A percentile compares a stretch with the other conserved stretches of the same genome.
phyloP scores from a whole-genome alignment of 1,140 invertebrate genomes.

The Drosophila repletoides region DNA sequence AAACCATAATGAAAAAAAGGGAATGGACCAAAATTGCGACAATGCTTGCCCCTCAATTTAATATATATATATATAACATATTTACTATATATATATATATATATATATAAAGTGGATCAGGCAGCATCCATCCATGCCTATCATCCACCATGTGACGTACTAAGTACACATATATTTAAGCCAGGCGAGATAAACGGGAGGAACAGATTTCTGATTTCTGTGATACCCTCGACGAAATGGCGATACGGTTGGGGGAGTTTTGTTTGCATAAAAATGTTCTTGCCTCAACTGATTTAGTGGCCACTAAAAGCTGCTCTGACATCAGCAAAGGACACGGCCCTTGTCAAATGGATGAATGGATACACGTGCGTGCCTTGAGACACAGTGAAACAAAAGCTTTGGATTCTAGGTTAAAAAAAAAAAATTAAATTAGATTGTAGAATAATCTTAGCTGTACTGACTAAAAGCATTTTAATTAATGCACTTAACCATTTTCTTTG shows the following conservation, averaged over 20 bases:
- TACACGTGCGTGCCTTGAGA: slow-evolving; percentile 42
- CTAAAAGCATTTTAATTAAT: no score
- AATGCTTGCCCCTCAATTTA: not conserved
- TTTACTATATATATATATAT: no score
- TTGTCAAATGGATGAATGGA: slow-evolving; percentile 44
- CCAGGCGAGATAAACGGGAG: not conserved
- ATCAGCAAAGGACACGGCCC: slow-evolving; percentile 57
- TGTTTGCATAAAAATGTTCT: slow-evolving; percentile 53
- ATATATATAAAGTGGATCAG: no score
- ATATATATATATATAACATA: no score
- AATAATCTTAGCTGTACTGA: no score
- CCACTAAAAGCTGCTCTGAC: slow-evolving; percentile 71
- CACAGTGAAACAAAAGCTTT: slow-evolving; percentile 28
- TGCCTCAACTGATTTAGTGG: slow-evolving; percentile 57
- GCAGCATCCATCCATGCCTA: not conserved
- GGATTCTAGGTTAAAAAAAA: no score
- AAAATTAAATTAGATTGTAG: no score
- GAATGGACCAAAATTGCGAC: not conserved
- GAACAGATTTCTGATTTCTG: slow-evolving; percentile 21
- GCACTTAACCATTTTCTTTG: no score
- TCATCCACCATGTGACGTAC: slow-evolving; percentile 16
- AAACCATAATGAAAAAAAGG: slow-evolving; percentile 38
- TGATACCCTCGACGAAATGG: not conserved
- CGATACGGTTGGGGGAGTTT: slow-evolving; percentile 1
- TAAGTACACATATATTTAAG: not conserved